Evolutionary conservation across 2,797 vertebrate genomes (phyloP), one percentile per base, ranked within the genome.

Genomic region (Hippopotamyrus pictus): DNA sequence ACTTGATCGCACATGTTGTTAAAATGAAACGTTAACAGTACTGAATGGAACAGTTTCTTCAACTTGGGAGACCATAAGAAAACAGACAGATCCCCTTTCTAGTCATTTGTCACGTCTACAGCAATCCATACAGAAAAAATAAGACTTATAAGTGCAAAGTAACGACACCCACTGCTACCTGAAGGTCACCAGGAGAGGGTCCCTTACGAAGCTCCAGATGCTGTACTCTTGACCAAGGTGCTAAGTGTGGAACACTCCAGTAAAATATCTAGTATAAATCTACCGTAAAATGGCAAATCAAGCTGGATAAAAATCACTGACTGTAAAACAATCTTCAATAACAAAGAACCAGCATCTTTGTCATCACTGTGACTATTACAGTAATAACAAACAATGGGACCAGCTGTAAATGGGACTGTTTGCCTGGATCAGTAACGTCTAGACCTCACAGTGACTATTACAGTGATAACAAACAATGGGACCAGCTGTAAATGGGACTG

Each of bases 281-380:
- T 73, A 73, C 33, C 17, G 69, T 37, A 17, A 37, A 37, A 73
- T 37, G 69, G 33, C 14, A 59, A 59, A 57, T 87, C 22, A 85
- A 85, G 8, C 22, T 85, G 50, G 83, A 82, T 82, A 46, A 82
- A 79, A 82, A 82, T 44, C 76, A 82, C 83, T 85, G 50, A 6
- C 44, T 85, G 48, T 29, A 73, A 73, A 73, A 48, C n/a, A 73
- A 88, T 37, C 69, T 37, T 37, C 33, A 33, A 37, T 25, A 29
- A 5, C 25, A 50, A 73, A 29, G 5, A 25, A 65, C 19, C 17
- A 51, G 22, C 41, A 82, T 46, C 76, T 82, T 22, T n/a, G 19
- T 82, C 19, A 82, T 82, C 76, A 46, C 41, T 6, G 8, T 46
- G 76, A 82, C 76, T 44, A 46, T 82, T 44, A 46, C 37, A 82